Conservation (phyloP, 2,888 invertebrate genomes). For the Hedychridium roseum region DNA sequence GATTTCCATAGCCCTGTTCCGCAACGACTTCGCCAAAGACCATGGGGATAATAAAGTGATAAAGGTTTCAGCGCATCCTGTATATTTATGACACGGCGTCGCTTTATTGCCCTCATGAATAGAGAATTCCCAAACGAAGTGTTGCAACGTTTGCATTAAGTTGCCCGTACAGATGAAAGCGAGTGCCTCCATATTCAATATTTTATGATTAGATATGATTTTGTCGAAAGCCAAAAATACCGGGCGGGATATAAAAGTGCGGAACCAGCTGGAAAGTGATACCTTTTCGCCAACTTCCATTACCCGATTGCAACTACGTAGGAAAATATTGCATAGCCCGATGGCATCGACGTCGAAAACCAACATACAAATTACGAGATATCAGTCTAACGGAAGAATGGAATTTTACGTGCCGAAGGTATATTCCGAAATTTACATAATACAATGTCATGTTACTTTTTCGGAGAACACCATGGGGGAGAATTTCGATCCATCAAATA, state of each 20-base stretch:
- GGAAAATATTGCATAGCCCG: conserved; percentile 16
- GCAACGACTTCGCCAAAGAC: conserved; percentile 8
- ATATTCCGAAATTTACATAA: no score
- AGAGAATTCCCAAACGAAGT: conserved; percentile 9
- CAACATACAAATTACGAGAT: no score
- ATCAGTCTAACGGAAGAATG: no score
- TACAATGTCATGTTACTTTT: no score
- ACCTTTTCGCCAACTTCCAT: conserved; percentile 30
- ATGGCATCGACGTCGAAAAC: no score
- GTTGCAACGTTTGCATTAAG: conserved; percentile 15
- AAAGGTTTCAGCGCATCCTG: conserved; percentile 9
- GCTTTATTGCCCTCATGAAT: conserved; percentile 25
- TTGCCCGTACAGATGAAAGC: neutral
- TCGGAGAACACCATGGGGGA: no score
- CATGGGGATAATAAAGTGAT: conserved; percentile 25
- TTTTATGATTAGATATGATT: conserved; percentile 23
- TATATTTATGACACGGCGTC: conserved; percentile 20
- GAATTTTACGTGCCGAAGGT: no score
- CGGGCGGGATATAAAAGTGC: neutral
- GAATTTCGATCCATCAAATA: no score
- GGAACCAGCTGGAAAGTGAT: neutral
- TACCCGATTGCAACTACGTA: conserved; percentile 31
- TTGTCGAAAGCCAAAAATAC: neutral
- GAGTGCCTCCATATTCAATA: conserved; percentile 23
- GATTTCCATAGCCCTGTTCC: conserved; percentile 9